phyloP scores from a whole-genome alignment of 2,888 invertebrate genomes.

The Nowickia ferox region DNA sequence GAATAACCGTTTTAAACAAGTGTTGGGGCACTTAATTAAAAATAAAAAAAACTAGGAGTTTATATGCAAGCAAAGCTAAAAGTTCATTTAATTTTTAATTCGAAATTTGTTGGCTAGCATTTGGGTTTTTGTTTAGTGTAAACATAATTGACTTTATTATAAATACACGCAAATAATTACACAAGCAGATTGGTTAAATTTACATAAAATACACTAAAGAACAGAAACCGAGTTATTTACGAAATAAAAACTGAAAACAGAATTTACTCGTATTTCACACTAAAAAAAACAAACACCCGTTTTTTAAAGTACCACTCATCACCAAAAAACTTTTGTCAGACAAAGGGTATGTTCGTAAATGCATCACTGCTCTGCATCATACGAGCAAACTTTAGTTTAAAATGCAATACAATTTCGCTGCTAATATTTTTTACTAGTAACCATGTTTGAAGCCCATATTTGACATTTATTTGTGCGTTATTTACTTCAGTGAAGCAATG shows the following conservation, averaged over 20 bases:
- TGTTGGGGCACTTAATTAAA: slow-evolving; percentile 22
- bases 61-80: slow-evolving; percentile 25
- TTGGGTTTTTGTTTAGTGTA: slow-evolving; percentile 25
- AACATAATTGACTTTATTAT: slow-evolving; percentile 49
- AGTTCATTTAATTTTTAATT: slow-evolving; percentile 50
- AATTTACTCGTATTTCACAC: too few species aligned
- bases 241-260: neutral
- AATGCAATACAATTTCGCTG: too few species aligned
- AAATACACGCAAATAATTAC: slow-evolving; percentile 9
- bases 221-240: neutral
- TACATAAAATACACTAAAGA: slow-evolving; percentile 1
- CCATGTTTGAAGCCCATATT: too few species aligned
- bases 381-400: too few species aligned
- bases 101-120: slow-evolving; percentile 45
- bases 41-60: slow-evolving; percentile 13
- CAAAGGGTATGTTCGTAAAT: too few species aligned
- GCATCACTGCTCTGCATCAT: too few species aligned
- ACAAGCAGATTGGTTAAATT: neutral
- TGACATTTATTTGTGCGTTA: too few species aligned
- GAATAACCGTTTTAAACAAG: slow-evolving; percentile 31
- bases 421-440: too few species aligned
- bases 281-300: too few species aligned
- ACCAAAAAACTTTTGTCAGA: too few species aligned
- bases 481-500: too few species aligned
- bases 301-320: too few species aligned